Percentiles rank a stretch among this genome's conserved stretches.
phyloP scores from a whole-genome alignment of 2,888 invertebrate species.

The Coecobrya sp. region DNA sequence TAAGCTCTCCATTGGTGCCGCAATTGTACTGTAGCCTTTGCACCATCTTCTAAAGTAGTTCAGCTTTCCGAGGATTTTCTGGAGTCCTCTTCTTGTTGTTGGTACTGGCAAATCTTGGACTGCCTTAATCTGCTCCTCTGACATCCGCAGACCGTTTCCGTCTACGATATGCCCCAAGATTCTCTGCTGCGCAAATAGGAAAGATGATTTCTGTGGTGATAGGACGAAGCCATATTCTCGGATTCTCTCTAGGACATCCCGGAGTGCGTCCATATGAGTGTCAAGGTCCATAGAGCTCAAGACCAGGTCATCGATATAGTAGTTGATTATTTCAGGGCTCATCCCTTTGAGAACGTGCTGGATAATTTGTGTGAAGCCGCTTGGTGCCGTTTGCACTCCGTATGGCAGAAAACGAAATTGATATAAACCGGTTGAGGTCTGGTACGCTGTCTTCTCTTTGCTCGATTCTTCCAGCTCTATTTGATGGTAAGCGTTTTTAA shows the following conservation, averaged over 20 bases:
- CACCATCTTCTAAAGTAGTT: slow-evolving; percentile 16
- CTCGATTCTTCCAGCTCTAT: not conserved
- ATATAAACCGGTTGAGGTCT: not conserved
- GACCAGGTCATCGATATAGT: slow-evolving; percentile 38
- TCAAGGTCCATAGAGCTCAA: no score
- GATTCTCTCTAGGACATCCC: no score
- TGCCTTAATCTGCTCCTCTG: not conserved
- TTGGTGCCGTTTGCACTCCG: not conserved
- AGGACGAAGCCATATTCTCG: not conserved
- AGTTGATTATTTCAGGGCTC: not conserved
- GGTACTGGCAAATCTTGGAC: not conserved
- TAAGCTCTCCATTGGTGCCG: slow-evolving; percentile 2
- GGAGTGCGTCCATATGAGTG: no score
- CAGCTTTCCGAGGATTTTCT: not conserved
- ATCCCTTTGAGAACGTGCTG: not conserved
- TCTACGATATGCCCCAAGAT: not conserved
- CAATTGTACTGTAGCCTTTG: not conserved
- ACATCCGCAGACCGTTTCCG: not conserved
- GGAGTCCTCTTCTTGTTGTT: not conserved
- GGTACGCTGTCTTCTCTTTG: slow-evolving; percentile 3
- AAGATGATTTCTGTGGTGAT: slow-evolving; percentile 4
- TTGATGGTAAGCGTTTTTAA: not conserved
- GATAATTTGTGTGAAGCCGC: slow-evolving; percentile 5
- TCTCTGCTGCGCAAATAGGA: not conserved
- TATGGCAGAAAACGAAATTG: slow-evolving; percentile 18